Evolutionary conservation across 2,113 vertebrate species (phyloP).

Genomic region (rat (Rattus norvegicus)): DNA sequence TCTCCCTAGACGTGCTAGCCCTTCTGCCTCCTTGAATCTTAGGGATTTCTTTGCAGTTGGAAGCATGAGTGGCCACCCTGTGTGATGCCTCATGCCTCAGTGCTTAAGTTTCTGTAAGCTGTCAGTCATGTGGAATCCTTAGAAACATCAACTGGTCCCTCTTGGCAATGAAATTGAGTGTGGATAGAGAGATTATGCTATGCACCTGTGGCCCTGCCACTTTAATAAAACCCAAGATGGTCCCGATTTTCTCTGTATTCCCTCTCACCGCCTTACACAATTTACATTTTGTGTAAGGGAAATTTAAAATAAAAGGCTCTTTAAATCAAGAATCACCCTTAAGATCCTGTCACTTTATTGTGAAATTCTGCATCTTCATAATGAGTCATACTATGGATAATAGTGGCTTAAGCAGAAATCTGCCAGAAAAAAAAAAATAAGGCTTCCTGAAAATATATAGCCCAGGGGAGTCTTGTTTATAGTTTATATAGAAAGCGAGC

Average conservation of each 20-base stretch:
- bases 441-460: background rate
- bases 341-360: background rate
- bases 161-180: conserved; percentile 67
- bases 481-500: background rate
- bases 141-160: conserved; percentile 73
- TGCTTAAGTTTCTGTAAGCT: conserved; percentile 67
- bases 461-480: background rate
- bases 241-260: background rate
- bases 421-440: conserved; percentile 53
- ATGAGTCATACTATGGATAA: conserved; percentile 1
- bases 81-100: conserved; percentile 60
- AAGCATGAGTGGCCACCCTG: background rate
- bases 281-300: conserved; percentile 9
- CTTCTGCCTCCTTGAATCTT: background rate
- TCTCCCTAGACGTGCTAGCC: background rate
- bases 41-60: conserved; percentile 61
- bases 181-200: conserved; percentile 49
- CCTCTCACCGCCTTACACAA: background rate
- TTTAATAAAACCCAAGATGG: conserved; percentile 54
- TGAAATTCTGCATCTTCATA: background rate
- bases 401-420: conserved; percentile 30
- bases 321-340: background rate
- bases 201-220: conserved; percentile 47
- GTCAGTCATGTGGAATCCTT: conserved; percentile 67
- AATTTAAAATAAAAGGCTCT: conserved; percentile 18